Base-by-base conservation (phyloP, 2,888 invertebrate genomes). In the Lasioglossum marginatum region DNA sequence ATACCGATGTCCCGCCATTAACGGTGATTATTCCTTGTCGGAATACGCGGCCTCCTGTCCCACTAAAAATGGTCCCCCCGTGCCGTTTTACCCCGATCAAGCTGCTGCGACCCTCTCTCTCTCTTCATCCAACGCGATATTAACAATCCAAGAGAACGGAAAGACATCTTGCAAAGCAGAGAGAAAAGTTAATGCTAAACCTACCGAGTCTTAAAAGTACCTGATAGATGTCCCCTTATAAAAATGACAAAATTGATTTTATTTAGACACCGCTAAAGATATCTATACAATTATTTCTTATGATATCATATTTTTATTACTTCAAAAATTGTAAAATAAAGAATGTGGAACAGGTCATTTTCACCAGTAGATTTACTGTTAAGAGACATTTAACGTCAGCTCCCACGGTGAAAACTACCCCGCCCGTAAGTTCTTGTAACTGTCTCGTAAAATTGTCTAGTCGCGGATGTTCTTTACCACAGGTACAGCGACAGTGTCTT, bases 11-110 rank as follows among this genome's bases (percentile, higher is more conserved):
- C 76, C 79, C 27, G 27, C 79, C 82, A 68, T 72, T 82, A 48
- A 68, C 83, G 77, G 48, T 84, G 83, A 84, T 84, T 84, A 82
- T 75, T 82, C 57, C 60, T 84, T 63, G 82, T 77, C 77, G 72
- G 60, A 52, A 72, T 66, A 63, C 12, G 27, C 34, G 60, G 31
- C 27, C 70, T 37, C 27, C 14, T 63, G 60, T 12, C 4, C n/a
- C 60, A 27, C 31, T 63, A 63, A 63, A 31, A 63, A 63, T 63
- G 27, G 60, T 12, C n/a, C n/a, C 60, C 60, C 60, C 48, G 19
- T 2, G 19, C 8, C 48, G 48, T 8, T 43, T 52, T 52, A 23
- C 48, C 48, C 23, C 23, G 23, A 23, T 52, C 6, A 48, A 23
- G 2, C 8, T 8, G 19, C 23, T 23, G 2, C 23, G 1, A 2